Percentiles rank a stretch among this genome's conserved stretches.
Evolutionary conservation across 1,140 invertebrate species (phyloP).

Genomic region (honey bee (Apis mellifera)): DNA sequence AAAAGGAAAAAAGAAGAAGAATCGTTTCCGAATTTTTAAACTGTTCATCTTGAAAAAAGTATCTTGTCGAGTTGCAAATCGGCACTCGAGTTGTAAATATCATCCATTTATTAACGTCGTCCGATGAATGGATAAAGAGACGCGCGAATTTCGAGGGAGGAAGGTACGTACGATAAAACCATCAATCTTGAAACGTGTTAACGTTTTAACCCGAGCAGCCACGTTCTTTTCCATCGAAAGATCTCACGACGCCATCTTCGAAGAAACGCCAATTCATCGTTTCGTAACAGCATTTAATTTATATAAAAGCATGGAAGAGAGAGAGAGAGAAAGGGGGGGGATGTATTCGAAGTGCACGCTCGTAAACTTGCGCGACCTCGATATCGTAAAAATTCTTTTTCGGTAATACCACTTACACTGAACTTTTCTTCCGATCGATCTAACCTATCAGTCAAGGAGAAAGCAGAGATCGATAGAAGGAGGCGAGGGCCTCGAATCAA

Average conservation of each 20-base stretch:
- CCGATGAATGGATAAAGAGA: too few species aligned
- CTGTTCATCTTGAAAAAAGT: too few species aligned
- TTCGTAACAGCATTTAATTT: slow-evolving; percentile 13
- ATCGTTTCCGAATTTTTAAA: too few species aligned
- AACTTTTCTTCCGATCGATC: slow-evolving; percentile 40
- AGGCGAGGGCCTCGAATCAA: not conserved
- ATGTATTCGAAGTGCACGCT: not conserved
- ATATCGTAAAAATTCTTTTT: slow-evolving; percentile 24
- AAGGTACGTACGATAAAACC: too few species aligned
- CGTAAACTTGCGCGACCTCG: slow-evolving; percentile 6
- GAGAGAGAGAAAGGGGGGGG: rapidly evolving
- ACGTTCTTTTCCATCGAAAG: not conserved
- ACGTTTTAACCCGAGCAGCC: too few species aligned
- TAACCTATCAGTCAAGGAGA: slow-evolving; percentile 28
- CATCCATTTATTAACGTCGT: too few species aligned
- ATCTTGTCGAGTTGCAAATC: too few species aligned
- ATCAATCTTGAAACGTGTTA: too few species aligned
- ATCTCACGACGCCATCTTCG: not conserved
- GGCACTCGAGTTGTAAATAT: too few species aligned
- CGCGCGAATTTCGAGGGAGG: too few species aligned
- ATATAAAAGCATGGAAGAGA: slow-evolving; percentile 12
- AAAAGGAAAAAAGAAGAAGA: too few species aligned
- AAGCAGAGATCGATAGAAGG: slow-evolving; percentile 29
- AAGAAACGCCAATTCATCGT: not conserved
- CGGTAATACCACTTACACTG: not conserved